A percentile compares a stretch with the other conserved stretches of the same genome.
Evolutionary conservation across 2,797 vertebrate genomes (phyloP).

Genomic region (Mus minutoides): DNA sequence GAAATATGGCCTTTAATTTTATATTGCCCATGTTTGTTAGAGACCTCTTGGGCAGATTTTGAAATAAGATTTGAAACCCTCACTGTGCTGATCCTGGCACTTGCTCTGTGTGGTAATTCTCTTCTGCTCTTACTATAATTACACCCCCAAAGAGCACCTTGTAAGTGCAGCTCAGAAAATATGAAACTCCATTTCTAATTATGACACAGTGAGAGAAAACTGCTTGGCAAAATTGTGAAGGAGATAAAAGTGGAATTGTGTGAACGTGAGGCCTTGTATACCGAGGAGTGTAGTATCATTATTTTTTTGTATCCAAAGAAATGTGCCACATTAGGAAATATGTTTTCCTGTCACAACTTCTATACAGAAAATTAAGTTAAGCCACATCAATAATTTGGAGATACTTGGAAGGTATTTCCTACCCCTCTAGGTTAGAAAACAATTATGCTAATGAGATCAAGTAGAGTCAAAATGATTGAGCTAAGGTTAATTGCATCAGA

Average conservation of each 20-base stretch:
- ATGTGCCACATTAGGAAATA: neutral
- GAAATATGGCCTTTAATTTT: neutral
- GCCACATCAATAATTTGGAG: neutral
- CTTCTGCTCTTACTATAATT: neutral
- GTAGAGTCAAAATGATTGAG: neutral
- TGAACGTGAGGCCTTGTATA: neutral
- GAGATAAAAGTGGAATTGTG: neutral
- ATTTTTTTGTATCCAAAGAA: neutral
- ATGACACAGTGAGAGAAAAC: neutral
- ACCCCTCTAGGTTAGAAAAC: neutral
- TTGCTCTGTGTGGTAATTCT: neutral
- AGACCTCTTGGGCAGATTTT: neutral
- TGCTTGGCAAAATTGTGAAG: neutral
- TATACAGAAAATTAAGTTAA: neutral
- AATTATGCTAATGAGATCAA: conserved; percentile 16
- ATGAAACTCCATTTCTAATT: neutral
- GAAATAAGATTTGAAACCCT: neutral
- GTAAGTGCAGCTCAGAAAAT: neutral
- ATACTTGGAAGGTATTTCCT: conserved; percentile 22
- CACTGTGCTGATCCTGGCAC: neutral
- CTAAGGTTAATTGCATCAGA: conserved; percentile 40
- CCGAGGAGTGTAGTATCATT: neutral
- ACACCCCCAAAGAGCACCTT: neutral
- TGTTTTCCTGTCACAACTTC: conserved; percentile 20
- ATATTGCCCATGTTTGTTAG: neutral